Conservation (phyloP, 2,888 invertebrate species). For the Augiades crinisus region DNA sequence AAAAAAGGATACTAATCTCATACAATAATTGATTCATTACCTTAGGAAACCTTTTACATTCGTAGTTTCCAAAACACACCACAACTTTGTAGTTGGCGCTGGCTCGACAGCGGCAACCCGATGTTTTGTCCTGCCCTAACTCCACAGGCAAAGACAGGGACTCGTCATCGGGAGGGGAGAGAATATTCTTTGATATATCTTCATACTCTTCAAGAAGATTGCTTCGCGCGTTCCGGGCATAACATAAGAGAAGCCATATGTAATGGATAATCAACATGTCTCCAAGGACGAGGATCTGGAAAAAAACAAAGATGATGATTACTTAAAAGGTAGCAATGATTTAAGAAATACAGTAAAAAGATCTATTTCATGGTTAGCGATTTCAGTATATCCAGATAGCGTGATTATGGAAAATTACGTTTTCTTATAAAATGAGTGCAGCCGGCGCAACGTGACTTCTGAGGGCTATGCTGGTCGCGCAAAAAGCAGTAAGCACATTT, state of each 20-base stretch:
- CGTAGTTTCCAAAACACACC: slow-evolving; percentile 78
- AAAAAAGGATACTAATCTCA: too few relatives aligned
- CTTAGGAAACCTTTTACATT: slow-evolving; percentile 74
- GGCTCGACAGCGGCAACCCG: slow-evolving; percentile 78
- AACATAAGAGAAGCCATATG: slow-evolving; percentile 66
- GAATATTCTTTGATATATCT: slow-evolving; percentile 46
- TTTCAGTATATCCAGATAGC: too few relatives aligned
- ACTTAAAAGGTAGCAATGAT: too few relatives aligned
- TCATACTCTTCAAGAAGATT: slow-evolving; percentile 59
- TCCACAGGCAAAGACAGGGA: slow-evolving; percentile 53
- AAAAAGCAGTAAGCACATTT: too few relatives aligned
- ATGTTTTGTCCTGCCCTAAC: slow-evolving; percentile 54
- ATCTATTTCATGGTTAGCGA: too few relatives aligned
- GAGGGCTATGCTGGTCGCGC: too few relatives aligned
- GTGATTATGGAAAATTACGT: too few relatives aligned
- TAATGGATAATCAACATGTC: slow-evolving; percentile 53
- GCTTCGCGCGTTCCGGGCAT: slow-evolving; percentile 54
- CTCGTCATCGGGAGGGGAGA: slow-evolving; percentile 44
- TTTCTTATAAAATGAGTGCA: too few relatives aligned
- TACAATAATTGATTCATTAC: too few relatives aligned
- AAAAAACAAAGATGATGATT: too few relatives aligned
- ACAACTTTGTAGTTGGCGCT: slow-evolving; percentile 48
- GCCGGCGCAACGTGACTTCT: too few relatives aligned
- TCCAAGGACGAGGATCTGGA: slow-evolving; percentile 33
- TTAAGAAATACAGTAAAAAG: too few relatives aligned